These are phyloP conservation scores for Allolobophora icterica DNA, from an alignment of 2,888 invertebrate species.

Conservation along the genomic window DNA sequence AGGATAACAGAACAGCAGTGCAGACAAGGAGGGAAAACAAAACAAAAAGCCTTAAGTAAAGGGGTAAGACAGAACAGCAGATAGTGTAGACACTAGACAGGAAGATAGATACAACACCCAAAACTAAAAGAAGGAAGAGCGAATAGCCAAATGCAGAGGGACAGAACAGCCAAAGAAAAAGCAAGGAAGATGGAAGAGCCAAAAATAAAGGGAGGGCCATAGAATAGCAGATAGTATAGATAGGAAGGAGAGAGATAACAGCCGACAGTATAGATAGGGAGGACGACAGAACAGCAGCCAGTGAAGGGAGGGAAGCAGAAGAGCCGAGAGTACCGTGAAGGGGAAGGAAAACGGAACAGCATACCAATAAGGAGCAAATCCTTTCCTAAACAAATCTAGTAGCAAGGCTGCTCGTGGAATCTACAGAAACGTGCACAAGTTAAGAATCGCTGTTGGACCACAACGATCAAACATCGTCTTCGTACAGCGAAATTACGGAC, in stretches of 20 bases:
- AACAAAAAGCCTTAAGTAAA: neutral
- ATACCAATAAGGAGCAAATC: neutral
- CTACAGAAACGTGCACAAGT: neutral
- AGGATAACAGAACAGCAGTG: neutral
- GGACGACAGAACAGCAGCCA: neutral
- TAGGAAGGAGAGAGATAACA: too few species aligned
- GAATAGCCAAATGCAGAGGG: neutral
- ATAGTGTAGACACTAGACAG: too few species aligned
- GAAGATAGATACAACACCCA: too few species aligned
- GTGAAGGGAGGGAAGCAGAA: too few species aligned
- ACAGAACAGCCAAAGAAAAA: neutral
- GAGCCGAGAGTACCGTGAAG: too few species aligned
- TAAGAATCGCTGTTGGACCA: too few species aligned
- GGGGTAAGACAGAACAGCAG: neutral
- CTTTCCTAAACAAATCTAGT: conserved; percentile 7
- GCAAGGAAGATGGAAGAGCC: neutral
- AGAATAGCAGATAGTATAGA: too few species aligned
- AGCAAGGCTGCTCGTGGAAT: neutral
- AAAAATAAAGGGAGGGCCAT: too few species aligned
- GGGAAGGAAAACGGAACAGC: neutral
- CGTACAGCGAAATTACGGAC: neutral
- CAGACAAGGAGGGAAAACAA: neutral
- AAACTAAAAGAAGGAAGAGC: too few species aligned
- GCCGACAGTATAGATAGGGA: neutral
- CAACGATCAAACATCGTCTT: neutral